Evolutionary conservation across 2,888 invertebrate genomes (phyloP).

Genomic region (Crossocerus cetratus): DNA sequence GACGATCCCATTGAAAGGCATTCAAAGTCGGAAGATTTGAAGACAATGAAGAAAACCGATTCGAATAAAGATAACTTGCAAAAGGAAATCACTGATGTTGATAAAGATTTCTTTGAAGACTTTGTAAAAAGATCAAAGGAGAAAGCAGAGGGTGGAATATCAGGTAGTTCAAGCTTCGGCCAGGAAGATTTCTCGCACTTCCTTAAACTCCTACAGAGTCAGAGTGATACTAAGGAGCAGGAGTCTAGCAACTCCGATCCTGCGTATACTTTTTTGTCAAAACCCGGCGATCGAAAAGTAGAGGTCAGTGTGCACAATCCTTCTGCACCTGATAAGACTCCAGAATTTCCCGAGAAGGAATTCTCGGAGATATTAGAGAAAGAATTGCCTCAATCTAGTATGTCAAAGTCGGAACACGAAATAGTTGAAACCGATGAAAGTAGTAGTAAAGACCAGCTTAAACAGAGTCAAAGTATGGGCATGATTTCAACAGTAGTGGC

Average conservation of each 20-base stretch:
- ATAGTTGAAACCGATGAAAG: conserved; percentile 59
- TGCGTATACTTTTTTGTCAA: conserved; percentile 58
- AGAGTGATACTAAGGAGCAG: conserved; percentile 60
- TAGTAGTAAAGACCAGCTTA: conserved; percentile 30
- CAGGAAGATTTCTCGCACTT: conserved; percentile 74
- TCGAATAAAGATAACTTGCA: conserved; percentile 68
- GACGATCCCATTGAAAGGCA: conserved; percentile 73
- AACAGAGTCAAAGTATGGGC: conserved; percentile 10
- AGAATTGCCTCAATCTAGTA: conserved; percentile 52
- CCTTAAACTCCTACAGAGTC: conserved; percentile 68
- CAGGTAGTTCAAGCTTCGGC: conserved; percentile 71
- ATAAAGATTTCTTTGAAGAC: conserved; percentile 73
- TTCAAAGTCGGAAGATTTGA: conserved; percentile 67
- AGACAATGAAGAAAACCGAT: conserved; percentile 54
- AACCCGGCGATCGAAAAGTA: conserved; percentile 49
- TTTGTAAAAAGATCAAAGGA: conserved; percentile 66
- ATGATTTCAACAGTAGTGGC: conserved; percentile 17
- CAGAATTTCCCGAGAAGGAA: conserved; percentile 74
- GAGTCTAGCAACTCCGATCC: conserved; percentile 31
- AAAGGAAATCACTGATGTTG: conserved; percentile 74
- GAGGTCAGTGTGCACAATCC: conserved; percentile 11
- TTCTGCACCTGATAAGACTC: conserved; percentile 57
- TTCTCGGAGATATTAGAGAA: conserved; percentile 69
- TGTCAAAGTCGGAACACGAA: conserved; percentile 50
- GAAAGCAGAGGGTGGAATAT: conserved; percentile 68